Conservation (phyloP, 2,888 invertebrate species). For the Spisula subtruncata region DNA sequence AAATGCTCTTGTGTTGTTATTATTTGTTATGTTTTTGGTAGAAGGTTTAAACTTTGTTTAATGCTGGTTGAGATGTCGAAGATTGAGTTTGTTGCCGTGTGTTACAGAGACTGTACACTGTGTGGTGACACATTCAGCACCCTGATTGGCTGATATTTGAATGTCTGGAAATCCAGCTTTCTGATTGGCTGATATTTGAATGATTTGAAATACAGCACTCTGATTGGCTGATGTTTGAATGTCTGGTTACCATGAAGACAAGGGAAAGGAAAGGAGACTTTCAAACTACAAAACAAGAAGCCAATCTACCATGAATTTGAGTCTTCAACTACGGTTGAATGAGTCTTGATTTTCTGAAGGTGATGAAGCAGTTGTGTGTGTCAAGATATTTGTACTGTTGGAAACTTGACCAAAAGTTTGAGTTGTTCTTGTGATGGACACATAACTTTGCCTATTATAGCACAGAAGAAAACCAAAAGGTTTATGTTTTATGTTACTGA, state of each 20-base stretch:
- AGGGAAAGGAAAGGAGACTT: background rate
- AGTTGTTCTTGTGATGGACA: too few species aligned
- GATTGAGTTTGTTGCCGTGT: background rate
- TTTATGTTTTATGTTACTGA: conserved; percentile 1
- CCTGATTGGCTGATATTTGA: conserved; percentile 1
- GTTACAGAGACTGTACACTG: background rate
- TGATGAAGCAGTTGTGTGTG: too few species aligned
- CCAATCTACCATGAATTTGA: background rate
- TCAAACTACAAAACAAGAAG: background rate
- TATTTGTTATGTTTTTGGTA: conserved; percentile 20
- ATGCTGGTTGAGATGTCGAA: background rate
- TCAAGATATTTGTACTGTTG: too few species aligned
- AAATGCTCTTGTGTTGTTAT: conserved; percentile 42
- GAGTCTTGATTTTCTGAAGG: background rate
- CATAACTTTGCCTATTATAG: background rate
- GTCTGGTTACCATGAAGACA: background rate
- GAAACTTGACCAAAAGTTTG: too few species aligned
- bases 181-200: background rate
- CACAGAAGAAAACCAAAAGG: background rate
- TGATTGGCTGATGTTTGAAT: conserved; percentile 8
- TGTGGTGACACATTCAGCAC: too few species aligned
- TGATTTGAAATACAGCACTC: background rate
- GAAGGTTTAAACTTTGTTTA: conserved; percentile 27
- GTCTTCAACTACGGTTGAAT: background rate
- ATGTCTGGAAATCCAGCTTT: background rate